Percentiles rank a stretch among this genome's conserved stretches.
phyloP scores from a whole-genome alignment of 2,797 vertebrate species.

The Hybognathus amarus region DNA sequence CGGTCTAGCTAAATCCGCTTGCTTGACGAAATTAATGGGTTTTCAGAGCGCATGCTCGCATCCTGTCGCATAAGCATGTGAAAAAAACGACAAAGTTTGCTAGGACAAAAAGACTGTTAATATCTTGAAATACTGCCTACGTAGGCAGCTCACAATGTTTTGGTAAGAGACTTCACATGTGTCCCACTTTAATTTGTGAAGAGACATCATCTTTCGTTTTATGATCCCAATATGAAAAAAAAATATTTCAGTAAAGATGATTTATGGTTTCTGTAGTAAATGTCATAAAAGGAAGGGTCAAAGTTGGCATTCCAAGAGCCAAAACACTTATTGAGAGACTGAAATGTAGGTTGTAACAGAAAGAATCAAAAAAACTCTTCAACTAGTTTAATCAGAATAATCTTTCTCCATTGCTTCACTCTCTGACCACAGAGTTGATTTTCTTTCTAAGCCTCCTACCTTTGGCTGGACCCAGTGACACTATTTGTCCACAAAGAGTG shows the following conservation, averaged over 20 bases:
- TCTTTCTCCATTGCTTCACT: not conserved
- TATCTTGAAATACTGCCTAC: not conserved
- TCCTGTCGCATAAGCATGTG: no score
- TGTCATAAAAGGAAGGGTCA: not conserved
- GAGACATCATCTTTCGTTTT: not conserved
- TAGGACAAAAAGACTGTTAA: no score
- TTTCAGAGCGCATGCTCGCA: no score
- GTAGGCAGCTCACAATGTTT: not conserved
- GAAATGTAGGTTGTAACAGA: not conserved
- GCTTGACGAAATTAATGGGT: no score
- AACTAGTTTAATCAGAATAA: slow-evolving; percentile 2
- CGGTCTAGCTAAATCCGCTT: no score
- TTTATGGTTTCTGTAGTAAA: slow-evolving; percentile 2
- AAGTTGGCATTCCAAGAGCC: not conserved
- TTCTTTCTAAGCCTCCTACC: not conserved
- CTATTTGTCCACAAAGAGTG: slow-evolving; percentile 48
- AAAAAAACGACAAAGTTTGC: no score
- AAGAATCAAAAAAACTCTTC: not conserved
- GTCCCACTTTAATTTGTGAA: slow-evolving; percentile 5
- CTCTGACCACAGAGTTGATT: slow-evolving; percentile 18
- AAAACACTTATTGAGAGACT: not conserved
- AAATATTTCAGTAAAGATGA: not conserved
- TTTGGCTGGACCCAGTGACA: slow-evolving; percentile 40
- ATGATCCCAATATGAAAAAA: not conserved
- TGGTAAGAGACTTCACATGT: not conserved